Percentiles rank a stretch among this genome's conserved stretches.
phyloP scores from a whole-genome alignment of 2,888 invertebrate genomes.

The Pteria penguin region DNA sequence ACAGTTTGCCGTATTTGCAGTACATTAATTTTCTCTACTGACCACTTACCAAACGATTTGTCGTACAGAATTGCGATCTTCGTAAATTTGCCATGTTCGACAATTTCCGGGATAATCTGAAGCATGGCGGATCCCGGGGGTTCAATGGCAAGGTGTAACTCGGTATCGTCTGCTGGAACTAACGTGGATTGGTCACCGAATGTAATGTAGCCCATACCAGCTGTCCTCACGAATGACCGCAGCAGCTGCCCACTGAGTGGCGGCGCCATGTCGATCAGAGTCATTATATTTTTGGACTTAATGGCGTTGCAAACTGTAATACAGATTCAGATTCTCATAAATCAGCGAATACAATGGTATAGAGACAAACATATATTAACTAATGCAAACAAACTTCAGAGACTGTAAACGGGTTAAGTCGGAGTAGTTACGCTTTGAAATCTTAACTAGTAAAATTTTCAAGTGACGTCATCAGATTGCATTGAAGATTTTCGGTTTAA shows the following conservation, averaged over 20 bases:
- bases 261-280: constrained; percentile 69
- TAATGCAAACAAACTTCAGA: no score
- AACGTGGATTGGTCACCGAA: constrained; percentile 60
- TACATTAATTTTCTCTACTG: no score
- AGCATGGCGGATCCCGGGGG: constrained; percentile 82
- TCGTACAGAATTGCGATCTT: constrained; percentile 96
- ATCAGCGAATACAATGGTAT: neutral
- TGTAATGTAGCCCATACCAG: constrained; percentile 69
- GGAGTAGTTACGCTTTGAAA: no score
- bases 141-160: constrained; percentile 43
- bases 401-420: no score
- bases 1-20: no score
- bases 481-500: no score
- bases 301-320: constrained; percentile 66
- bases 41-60: constrained; percentile 91
- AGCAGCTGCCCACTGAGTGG: constrained; percentile 64
- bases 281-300: constrained; percentile 49
- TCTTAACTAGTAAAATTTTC: no score
- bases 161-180: constrained; percentile 41
- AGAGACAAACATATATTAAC: no score
- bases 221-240: constrained; percentile 64
- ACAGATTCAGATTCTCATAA: constrained; percentile 5
- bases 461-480: no score
- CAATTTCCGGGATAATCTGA: constrained; percentile 90
- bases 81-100: constrained; percentile 91